phyloP scores from a whole-genome alignment of 1,140 invertebrate species.

The Drosophila lacertosa region DNA sequence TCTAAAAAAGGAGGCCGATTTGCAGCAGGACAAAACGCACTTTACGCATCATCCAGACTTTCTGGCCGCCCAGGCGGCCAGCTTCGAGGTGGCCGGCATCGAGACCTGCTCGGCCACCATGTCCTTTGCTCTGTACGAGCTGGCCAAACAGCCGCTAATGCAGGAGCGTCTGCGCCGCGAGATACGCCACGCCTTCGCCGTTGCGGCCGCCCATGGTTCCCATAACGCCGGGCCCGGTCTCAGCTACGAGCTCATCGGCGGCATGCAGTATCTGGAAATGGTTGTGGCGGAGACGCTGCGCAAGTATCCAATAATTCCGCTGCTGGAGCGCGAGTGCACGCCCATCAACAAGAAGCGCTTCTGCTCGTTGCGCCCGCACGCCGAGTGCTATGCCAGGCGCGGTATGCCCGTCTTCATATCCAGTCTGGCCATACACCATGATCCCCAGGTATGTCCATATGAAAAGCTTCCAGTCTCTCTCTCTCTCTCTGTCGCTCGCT shows the following conservation, averaged over 20 bases:
- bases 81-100: slow-evolving; percentile 90
- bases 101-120: slow-evolving; percentile 91
- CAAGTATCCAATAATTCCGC: slow-evolving; percentile 73
- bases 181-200: slow-evolving; percentile 85
- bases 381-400: slow-evolving; percentile 68
- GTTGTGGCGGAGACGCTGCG: slow-evolving; percentile 85
- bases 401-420: slow-evolving; percentile 81
- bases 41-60: slow-evolving; percentile 78
- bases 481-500: no score
- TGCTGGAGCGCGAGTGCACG: slow-evolving; percentile 78
- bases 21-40: slow-evolving; percentile 75
- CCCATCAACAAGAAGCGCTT: slow-evolving; percentile 77
- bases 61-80: slow-evolving; percentile 88
- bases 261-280: slow-evolving; percentile 87
- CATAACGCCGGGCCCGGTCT: slow-evolving; percentile 84
- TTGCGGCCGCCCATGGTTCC: slow-evolving; percentile 52
- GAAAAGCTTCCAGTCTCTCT: no score
- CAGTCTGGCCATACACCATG: slow-evolving; percentile 76
- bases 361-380: slow-evolving; percentile 73
- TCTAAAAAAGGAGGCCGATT: slow-evolving; percentile 80
- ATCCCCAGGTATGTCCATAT: slow-evolving; percentile 62
- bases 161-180: slow-evolving; percentile 88
- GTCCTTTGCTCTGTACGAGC: slow-evolving; percentile 87
- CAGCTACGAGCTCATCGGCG: slow-evolving; percentile 85
- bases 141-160: slow-evolving; percentile 88